Percentiles rank a stretch among this genome's conserved stretches.
Conservation (phyloP, 2,888 invertebrate genomes). For the Phanerotoma sp. region DNA sequence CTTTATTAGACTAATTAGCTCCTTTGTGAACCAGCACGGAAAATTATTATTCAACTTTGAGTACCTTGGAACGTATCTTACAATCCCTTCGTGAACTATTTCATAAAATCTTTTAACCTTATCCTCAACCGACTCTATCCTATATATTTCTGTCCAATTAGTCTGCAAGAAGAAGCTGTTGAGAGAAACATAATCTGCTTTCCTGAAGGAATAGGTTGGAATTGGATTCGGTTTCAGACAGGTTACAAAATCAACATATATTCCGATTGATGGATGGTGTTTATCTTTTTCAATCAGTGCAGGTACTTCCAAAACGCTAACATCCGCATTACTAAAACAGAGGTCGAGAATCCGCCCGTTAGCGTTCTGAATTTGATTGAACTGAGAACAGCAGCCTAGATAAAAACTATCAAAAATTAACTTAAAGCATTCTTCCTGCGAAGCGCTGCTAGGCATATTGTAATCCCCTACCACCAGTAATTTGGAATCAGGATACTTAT, state of each 20-base stretch:
- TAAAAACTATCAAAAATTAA: not conserved
- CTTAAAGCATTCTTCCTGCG: not conserved
- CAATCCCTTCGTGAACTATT: not conserved
- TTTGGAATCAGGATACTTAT: not conserved
- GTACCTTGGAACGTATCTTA: not conserved
- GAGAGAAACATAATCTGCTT: not conserved
- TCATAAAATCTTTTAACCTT: not conserved
- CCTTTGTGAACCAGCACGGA: slow-evolving; percentile 1
- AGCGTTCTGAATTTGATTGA: not conserved
- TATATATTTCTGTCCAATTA: slow-evolving; percentile 1
- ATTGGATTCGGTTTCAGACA: too few species aligned
- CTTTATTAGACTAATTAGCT: not conserved
- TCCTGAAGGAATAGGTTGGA: not conserved
- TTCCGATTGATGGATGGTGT: not conserved
- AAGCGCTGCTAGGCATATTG: not conserved
- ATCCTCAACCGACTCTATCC: not conserved
- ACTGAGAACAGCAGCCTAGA: not conserved
- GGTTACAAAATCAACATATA: not conserved
- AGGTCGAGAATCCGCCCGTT: not conserved
- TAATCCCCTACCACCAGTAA: not conserved
- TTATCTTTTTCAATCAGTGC: not conserved
- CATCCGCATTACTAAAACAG: not conserved
- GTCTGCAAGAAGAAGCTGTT: not conserved
- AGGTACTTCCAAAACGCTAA: not conserved
- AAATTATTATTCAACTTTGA: not conserved